Percentiles rank a stretch among this genome's conserved stretches.
Conservation (phyloP, 2,113 vertebrate genomes). For the Fulica atra region DNA sequence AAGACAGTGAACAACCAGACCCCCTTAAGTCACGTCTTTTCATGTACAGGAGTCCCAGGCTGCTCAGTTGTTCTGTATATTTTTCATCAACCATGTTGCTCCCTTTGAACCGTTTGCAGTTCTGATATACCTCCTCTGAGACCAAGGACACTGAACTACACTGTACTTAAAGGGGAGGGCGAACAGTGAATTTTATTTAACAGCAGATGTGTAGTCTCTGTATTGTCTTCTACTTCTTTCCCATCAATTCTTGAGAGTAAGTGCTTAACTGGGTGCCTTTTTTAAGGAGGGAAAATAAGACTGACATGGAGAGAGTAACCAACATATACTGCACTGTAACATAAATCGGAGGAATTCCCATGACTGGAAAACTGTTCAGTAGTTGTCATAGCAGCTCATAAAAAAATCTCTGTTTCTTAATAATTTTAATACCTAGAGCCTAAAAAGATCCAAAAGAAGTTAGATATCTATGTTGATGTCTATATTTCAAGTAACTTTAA, state of each 20-base stretch:
- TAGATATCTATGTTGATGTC: not conserved
- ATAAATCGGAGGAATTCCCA: not conserved
- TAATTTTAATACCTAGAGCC: not conserved
- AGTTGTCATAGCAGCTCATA: not conserved
- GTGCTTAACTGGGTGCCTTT: not conserved
- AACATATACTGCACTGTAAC: not conserved
- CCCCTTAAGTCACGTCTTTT: not conserved
- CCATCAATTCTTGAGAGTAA: not conserved
- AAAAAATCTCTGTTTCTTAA: not conserved
- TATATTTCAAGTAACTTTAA: not conserved
- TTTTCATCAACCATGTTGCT: not conserved
- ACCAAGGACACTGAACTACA: not conserved
- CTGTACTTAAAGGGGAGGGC: not conserved
- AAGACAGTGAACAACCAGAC: not conserved
- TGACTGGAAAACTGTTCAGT: not conserved
- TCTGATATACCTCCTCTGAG: not conserved
- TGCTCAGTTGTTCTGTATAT: not conserved
- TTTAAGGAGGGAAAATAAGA: not conserved
- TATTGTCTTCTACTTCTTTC: not conserved
- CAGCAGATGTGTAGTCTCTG: not conserved
- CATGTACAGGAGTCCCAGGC: not conserved
- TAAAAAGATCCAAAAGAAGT: not conserved
- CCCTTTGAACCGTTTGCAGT: not conserved
- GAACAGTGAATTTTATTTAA: not conserved
- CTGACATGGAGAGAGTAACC: not conserved